These are phyloP conservation scores for Ceratoteleas bidentatus DNA, from an alignment of 1,140 invertebrate genomes.

Conservation along the genomic window DNA sequence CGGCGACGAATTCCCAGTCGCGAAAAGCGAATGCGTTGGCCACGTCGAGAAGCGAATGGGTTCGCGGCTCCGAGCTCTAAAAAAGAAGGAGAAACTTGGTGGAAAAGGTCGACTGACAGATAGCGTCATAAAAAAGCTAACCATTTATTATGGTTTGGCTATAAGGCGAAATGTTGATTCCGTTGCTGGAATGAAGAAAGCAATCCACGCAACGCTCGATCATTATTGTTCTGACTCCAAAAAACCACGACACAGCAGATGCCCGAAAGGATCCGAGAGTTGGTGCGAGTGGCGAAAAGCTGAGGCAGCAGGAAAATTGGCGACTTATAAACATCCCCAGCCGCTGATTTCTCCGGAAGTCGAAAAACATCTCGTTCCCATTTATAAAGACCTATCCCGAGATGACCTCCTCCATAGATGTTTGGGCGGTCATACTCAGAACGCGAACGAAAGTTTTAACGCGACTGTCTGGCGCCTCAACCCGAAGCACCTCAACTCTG, in stretches of 20 bases:
- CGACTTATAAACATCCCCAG: conserved; percentile 10
- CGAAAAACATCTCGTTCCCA: conserved; percentile 27
- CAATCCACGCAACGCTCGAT: conserved; percentile 6
- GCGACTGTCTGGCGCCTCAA: conserved; percentile 31
- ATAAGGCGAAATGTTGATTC: conserved; percentile 50
- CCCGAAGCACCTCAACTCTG: conserved; percentile 29
- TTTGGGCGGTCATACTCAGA: conserved; percentile 63
- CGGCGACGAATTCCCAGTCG: conserved; percentile 22
- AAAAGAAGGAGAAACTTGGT: conserved; percentile 32
- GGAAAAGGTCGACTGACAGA: conserved; percentile 49
- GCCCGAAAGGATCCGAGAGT: conserved; percentile 8
- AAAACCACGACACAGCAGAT: conserved; percentile 9
- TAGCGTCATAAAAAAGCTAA: conserved; percentile 46
- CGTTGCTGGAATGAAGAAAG: conserved; percentile 36
- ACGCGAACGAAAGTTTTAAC: conserved; percentile 58
- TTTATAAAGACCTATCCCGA: conserved; percentile 41
- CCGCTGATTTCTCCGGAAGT: conserved; percentile 33
- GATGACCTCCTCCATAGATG: conserved; percentile 34
- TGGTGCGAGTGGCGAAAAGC: conserved; percentile 20
- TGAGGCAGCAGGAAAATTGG: conserved; percentile 9
- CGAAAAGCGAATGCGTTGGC: conserved; percentile 40
- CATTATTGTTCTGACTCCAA: conserved; percentile 4
- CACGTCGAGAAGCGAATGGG: too few species aligned
- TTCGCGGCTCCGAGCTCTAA: conserved; percentile 28
- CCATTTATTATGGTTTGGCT: conserved; percentile 51